Evolutionary conservation across 30 jellyfish, hydroid and myxozoan species (phyloP), one percentile per base, ranked within the genome.

Genomic region (Hydractinia echinata): DNA sequence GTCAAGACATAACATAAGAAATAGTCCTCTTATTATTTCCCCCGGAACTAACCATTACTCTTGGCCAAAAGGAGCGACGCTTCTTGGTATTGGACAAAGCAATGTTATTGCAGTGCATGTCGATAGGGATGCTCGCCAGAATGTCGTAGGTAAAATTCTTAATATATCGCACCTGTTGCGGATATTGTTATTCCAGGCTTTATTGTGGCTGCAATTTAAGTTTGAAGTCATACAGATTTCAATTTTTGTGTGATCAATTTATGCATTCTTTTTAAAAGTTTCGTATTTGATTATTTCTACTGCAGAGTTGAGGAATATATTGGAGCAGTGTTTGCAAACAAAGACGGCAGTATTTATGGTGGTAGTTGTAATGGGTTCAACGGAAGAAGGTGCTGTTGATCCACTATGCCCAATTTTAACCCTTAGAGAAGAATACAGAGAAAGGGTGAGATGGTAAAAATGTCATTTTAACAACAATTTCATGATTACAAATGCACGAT

Each of bases 381-480:
- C 90, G 3, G 90, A 81, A 60, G 95, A 86, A 64, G 73, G 95
- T 72, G 95, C 95, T 6, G 90, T 86, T 16, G 95, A 79, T 73
- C 87, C 86, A 5, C 83, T 86, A 49, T 55, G 6, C 0, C 83
- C 39, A 48, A 86, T 86, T 15, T 60, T 79, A 8, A 9, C 20
- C 18, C 48, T 80, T 14, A 86, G 90, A 66, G 87, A 70, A 54
- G 60, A 80, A 66, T 86, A 70, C 53, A 60, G 70, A 73, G 66
- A 51, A 80, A 61, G 77, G 89, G 95, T 86, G 53, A 16, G 55
- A 11, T 8, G n/a, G 0, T 30, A 30, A 30, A 30, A 30, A 30
- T 30, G 44, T 30, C 44, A 30, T 30, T 30, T 30, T 30, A 30
- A 30, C 44, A 30, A 30, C 44, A 30, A 30, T 30, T 30, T 30